Conservation (phyloP, 1,140 invertebrate genomes). For the Zophobas morio region DNA sequence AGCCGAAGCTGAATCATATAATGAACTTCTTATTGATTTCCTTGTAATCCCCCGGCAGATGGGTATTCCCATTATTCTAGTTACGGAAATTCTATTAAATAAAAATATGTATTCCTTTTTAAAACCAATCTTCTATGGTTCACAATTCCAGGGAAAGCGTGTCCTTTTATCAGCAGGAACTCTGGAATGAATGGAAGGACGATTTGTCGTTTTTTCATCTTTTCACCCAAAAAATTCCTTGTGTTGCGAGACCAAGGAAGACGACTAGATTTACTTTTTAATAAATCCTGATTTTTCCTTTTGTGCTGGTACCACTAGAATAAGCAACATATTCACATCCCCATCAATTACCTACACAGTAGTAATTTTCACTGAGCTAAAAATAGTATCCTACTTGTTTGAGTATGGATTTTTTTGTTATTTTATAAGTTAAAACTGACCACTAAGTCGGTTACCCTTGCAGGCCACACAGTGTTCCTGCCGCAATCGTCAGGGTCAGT, state of each 20-base stretch:
- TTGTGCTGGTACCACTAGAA: too few relatives aligned
- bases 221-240: too few relatives aligned
- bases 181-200: too few relatives aligned
- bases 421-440: slow-evolving; percentile 43
- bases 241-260: too few relatives aligned
- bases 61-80: slow-evolving; percentile 54
- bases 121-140: background rate
- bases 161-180: background rate
- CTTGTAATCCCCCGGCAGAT: slow-evolving; percentile 55
- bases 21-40: slow-evolving; percentile 61
- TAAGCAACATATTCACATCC: too few relatives aligned
- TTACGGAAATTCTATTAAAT: slow-evolving; percentile 46
- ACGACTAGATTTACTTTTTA: too few relatives aligned
- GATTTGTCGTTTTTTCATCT: too few relatives aligned
- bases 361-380: too few relatives aligned
- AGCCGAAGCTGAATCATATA: slow-evolving; percentile 58
- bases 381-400: background rate
- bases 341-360: too few relatives aligned
- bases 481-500: slow-evolving; percentile 43
- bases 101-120: slow-evolving; percentile 39
- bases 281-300: too few relatives aligned
- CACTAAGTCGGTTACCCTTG: slow-evolving; percentile 42
- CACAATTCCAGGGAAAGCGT: background rate
- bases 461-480: slow-evolving; percentile 23
- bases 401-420: slow-evolving; percentile 24